Evolutionary conservation across 2,888 invertebrate species (phyloP), one percentile per base, ranked within the genome.

Genomic region (Caenorhabditis afra): DNA sequence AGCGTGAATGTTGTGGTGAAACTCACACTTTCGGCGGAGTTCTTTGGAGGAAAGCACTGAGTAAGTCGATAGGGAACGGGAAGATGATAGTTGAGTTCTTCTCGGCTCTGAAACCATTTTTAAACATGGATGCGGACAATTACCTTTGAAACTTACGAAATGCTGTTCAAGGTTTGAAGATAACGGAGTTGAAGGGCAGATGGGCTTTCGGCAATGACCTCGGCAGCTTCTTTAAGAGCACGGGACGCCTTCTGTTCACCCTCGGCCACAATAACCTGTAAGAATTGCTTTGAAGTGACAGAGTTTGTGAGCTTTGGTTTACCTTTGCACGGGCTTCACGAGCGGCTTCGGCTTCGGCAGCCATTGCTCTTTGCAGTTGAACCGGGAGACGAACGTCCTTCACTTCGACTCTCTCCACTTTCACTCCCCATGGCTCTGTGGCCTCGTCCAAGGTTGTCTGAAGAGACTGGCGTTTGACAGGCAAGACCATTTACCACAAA

Each of bases 131-230:
- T 18, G n/a, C 5, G n/a, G 7, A 8, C 23, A 18, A 11, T 8
- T 18, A 35, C 0, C 11, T 18, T 45, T 2, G 1, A 4, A 61
- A 29, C 74, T 58, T 55, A 81, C 77, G 76, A 81, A 10, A 81
- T 81, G 58, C 76, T 76, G 92, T 95, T 96, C 90, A 97, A 92
- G 0, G 97, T 97, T 94, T 97, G 94, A 47, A 95, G 92, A 90
- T 97, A 97, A 81, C 97, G 94, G 22, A 97, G 93, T 91, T 97
- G 97, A 23, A 97, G 92, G 22, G 98, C 97, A 10, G 96, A 96
- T n/a, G 97, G 96, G 65, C 96, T 96, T 90, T 96, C 95, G 11
- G 89, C 86, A 89, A 97, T 96, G 18, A 87, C 84, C 91, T 97
- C 96, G 8, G 97, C 96, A 16, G 97, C 98, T 90, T 97, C 97